A percentile compares a stretch with the other conserved stretches of the same genome.
Evolutionary conservation across 2,888 invertebrate genomes (phyloP).

Genomic region (Torymus tubicola): DNA sequence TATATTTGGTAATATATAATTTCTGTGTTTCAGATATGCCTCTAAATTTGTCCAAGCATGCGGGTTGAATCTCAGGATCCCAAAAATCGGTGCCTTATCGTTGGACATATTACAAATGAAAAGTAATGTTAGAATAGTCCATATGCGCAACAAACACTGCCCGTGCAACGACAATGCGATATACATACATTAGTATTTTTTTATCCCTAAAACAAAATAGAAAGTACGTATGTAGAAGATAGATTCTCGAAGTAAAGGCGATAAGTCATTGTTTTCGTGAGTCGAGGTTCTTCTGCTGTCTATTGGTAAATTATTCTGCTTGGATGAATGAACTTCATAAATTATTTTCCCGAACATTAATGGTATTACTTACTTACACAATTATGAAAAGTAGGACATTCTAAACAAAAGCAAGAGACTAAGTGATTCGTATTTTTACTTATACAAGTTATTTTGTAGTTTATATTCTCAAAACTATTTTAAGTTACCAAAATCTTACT

Average conservation of each 20-base stretch:
- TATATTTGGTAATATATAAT: constrained; percentile 54
- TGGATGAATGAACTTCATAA: constrained; percentile 30
- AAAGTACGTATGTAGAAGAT: constrained; percentile 68
- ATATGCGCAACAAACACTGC: constrained; percentile 72
- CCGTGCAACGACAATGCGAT: constrained; percentile 76
- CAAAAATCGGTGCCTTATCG: constrained; percentile 71
- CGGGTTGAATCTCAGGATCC: constrained; percentile 78
- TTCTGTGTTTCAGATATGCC: constrained; percentile 87
- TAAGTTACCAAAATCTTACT: not conserved
- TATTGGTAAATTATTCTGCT: constrained; percentile 45
- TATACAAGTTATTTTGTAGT: constrained; percentile 25
- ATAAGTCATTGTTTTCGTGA: constrained; percentile 34
- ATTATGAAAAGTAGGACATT: not conserved
- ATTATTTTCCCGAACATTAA: constrained; percentile 12
- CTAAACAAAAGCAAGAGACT: too few relatives aligned
- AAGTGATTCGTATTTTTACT: constrained; percentile 2
- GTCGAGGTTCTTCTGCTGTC: constrained; percentile 35
- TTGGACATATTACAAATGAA: constrained; percentile 61
- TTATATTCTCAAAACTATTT: not conserved
- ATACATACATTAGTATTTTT: constrained; percentile 73
- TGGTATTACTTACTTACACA: constrained; percentile 16
- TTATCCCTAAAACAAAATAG: constrained; percentile 70
- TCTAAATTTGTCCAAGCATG: constrained; percentile 92
- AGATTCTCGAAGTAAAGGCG: constrained; percentile 64
- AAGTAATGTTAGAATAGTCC: constrained; percentile 51